Base-by-base conservation (phyloP, 2,888 invertebrate genomes). In the Deroplatys truncata region DNA sequence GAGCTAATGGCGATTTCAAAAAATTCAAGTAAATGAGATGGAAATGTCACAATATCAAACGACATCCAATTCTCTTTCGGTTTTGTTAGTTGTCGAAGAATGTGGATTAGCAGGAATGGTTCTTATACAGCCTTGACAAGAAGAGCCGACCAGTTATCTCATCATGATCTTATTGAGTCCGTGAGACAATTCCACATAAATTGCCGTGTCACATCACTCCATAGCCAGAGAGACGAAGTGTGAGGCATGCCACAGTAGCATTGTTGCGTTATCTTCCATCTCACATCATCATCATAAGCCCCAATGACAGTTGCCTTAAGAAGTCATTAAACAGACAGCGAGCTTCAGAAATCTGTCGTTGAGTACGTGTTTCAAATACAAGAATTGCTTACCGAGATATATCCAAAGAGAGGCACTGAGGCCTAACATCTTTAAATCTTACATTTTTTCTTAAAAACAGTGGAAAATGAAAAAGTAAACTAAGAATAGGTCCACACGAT, bases 31-130 rank as follows among this genome's bases (percentile, higher is more conserved):
- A 86, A 86, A 86, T 56, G 56, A 49, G 49, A 86, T 72, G 43
- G 56, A 86, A 86, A 86, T 72, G 72, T 86, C 86, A 72, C 72
- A 86, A 28, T 86, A 56, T 86, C 86, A 72, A 56, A 86, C 56
- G 28, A 31, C n/a, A 72, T 43, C 20, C 56, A 72, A 72, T 25
- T 72, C 56, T 25, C 56, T 20, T 72, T 72, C 25, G 16, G 56
- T 72, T 72, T 72, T 72, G 56, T 72, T 72, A 72, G 20, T 72
- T 72, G 56, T 72, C 56, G 56, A 72, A 72, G 56, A 86, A 86
- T 86, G 56, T 86, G 86, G 86, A 86, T 86, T 86, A 86, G 72
- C 86, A 86, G 43, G 86, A 56, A 5, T 56, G 28, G 86, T 16
- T 35, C 25, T 85, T 31, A 25, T 28, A 43, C 25, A 25, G 43